Conservation (phyloP, 2,888 invertebrate genomes). For the Nymphalis urticae region DNA sequence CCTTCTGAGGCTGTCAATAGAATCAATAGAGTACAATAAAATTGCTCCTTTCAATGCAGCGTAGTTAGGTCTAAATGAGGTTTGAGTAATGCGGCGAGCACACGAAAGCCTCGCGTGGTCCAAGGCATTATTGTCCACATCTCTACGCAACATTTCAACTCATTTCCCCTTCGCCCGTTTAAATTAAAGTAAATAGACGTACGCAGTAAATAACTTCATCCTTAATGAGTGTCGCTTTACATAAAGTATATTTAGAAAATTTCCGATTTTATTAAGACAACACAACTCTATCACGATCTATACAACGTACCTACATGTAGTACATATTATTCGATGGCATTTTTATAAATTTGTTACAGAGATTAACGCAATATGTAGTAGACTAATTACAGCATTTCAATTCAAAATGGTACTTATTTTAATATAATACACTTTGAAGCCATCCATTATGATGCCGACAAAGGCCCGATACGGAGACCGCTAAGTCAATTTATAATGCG, state of each 20-base stretch:
- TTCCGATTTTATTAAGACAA: background rate
- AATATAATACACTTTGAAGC: constrained; percentile 62
- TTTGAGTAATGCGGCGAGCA: constrained; percentile 74
- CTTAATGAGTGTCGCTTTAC: constrained; percentile 18
- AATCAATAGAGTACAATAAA: constrained; percentile 80
- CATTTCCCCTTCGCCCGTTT: constrained; percentile 40
- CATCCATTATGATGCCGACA: constrained; percentile 71
- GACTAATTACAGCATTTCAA: constrained; percentile 66
- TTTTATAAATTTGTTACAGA: constrained; percentile 37
- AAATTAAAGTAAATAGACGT: constrained; percentile 38
- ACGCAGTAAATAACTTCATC: constrained; percentile 27
- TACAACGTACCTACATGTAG: no score
- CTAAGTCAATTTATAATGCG: constrained; percentile 77
- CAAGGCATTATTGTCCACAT: constrained; percentile 49
- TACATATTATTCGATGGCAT: background rate
- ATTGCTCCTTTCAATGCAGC: constrained; percentile 74
- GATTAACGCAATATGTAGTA: constrained; percentile 48
- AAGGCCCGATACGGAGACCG: constrained; percentile 63
- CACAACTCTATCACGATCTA: no score
- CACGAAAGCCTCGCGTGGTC: constrained; percentile 75
- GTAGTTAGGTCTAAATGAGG: constrained; percentile 79
- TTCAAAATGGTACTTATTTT: constrained; percentile 63
- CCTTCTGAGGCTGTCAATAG: constrained; percentile 64
- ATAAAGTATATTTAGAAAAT: constrained; percentile 2
- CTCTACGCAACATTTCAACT: constrained; percentile 40